phyloP scores from a whole-genome alignment of 2,113 vertebrate species.

The Petaurus breviceps region DNA sequence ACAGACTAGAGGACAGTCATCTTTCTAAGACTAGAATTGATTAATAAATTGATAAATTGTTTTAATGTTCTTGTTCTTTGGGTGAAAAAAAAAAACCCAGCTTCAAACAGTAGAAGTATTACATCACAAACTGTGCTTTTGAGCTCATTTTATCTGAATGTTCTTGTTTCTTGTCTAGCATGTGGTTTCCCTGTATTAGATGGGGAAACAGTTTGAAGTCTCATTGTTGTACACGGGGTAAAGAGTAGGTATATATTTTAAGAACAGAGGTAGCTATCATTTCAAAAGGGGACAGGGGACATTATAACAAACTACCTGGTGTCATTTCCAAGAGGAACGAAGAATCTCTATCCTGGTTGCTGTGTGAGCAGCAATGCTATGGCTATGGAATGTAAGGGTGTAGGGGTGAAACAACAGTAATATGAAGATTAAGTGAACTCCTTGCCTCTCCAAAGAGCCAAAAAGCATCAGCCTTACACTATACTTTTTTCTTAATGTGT shows the following conservation, averaged over 20 bases:
- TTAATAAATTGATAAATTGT: background rate
- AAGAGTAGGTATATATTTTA: background rate
- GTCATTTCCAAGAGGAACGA: background rate
- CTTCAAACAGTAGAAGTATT: background rate
- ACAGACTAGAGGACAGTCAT: background rate
- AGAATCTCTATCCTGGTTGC: background rate
- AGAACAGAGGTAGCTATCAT: background rate
- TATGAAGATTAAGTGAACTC: too few species aligned
- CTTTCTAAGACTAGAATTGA: background rate
- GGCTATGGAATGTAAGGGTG: too few species aligned
- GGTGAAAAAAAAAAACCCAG: background rate
- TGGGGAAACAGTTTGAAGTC: background rate
- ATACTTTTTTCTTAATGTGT: too few species aligned
- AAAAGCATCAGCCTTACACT: too few species aligned
- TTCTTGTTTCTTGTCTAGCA: background rate
- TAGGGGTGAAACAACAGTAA: too few species aligned
- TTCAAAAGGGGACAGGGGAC: background rate
- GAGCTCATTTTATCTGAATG: background rate
- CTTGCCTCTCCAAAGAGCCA: too few species aligned
- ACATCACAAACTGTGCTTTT: background rate
- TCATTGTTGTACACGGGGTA: too few species aligned
- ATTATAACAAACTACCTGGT: background rate
- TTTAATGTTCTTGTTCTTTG: background rate
- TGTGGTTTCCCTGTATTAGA: background rate
- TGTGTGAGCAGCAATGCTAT: too few species aligned